Evolutionary conservation across 2,113 vertebrate genomes (phyloP), one percentile per base, ranked within the genome.

Genomic region (Misgurnus anguillicaudatus): DNA sequence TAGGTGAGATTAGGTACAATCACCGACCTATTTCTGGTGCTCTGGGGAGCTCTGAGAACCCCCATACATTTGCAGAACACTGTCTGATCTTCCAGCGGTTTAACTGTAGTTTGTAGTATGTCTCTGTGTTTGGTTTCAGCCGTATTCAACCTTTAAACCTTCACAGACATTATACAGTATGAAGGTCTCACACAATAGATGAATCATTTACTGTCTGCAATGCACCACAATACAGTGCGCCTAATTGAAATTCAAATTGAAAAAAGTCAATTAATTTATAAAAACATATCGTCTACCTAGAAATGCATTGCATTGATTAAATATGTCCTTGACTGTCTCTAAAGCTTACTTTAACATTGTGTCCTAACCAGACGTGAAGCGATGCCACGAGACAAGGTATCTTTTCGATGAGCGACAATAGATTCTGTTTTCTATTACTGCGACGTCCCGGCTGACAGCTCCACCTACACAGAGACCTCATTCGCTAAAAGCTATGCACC

Each of bases 31-130:
- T 74, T 74, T 61, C 71, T 61, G 41, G 11, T 74, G 13, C 71
- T 61, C 71, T 74, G 6, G 57, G 57, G 39, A 61, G 38, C 57
- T 60, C 55, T 61, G 71, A 74, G 53, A 61, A 41, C 36, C 69
- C 51, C 69, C 36, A 58, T 55, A 74, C 19, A 47, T 74, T 62
- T 6, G 11, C 38, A 57, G 71, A 74, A 58, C 39, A 60, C 39
- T 74, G 71, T 61, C 57, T 74, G 71, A 62, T 74, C 57, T 74
- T 74, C 41, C 2, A 55, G 21, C 71, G 10, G 41, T 45, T 61
- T 74, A 19, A 13, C 55, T 70, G 19, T 71, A 48, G 57, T 55
- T 24, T 48, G 38, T 48, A 51, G 21, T 51, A 9, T 36, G 70
- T 17, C 58, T 61, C 55, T 39, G 48, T 70, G 62, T 65, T 39